Percentiles rank a stretch among this genome's conserved stretches.
Evolutionary conservation across 2,888 invertebrate species (phyloP).

Genomic region (Hirtodrosophila duncani): DNA sequence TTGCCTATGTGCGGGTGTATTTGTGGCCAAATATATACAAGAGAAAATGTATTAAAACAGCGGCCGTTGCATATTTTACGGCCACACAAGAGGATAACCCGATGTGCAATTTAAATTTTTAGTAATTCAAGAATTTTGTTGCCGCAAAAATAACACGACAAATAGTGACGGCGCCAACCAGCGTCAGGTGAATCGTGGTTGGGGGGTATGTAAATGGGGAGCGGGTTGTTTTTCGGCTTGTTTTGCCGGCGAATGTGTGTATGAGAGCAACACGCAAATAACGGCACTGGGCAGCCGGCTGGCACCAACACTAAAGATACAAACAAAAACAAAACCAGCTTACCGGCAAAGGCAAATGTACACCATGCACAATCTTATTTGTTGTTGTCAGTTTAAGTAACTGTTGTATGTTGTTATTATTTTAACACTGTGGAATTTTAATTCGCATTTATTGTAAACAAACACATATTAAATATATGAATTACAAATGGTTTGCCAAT

Average conservation of each 20-base stretch:
- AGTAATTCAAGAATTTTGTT: conserved; percentile 23
- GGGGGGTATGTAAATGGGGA: conserved; percentile 15
- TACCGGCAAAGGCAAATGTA: conserved; percentile 21
- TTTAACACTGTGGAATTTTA: conserved; percentile 4
- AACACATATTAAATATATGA: too few relatives aligned
- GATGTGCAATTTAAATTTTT: conserved; percentile 24
- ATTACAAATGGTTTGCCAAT: too few relatives aligned
- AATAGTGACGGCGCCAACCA: conserved; percentile 46
- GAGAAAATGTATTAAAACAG: too few relatives aligned
- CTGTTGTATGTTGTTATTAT: too few relatives aligned
- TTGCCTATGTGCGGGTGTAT: too few relatives aligned
- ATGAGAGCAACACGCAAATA: conserved; percentile 24
- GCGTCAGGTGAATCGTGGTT: neutral
- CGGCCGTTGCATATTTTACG: too few relatives aligned
- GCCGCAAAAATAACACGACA: conserved; percentile 26
- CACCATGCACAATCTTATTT: neutral
- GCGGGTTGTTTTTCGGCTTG: conserved; percentile 33
- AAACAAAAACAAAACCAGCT: conserved; percentile 13
- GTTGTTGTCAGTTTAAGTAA: neutral
- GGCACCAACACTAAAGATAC: conserved; percentile 63
- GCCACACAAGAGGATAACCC: too few relatives aligned
- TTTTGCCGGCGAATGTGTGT: conserved; percentile 58
- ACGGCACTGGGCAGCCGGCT: conserved; percentile 37
- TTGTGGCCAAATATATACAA: too few relatives aligned
- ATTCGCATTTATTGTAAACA: too few relatives aligned